Conservation (phyloP, 2,888 invertebrate species). For the Mongoloraphidia duomilia region DNA sequence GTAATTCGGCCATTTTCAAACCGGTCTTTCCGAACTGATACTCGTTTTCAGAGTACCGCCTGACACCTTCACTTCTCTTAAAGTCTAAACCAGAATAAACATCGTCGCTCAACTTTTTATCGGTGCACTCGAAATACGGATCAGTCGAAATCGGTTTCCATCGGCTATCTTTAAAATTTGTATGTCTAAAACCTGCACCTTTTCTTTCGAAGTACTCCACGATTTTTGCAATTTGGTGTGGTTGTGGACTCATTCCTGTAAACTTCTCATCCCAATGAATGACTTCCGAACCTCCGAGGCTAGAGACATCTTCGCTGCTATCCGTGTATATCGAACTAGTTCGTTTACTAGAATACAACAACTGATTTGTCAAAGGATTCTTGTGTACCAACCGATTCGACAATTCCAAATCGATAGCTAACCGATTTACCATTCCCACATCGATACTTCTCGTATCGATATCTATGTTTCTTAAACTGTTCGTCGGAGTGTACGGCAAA, state of each 20-base stretch:
- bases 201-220: constrained; percentile 82
- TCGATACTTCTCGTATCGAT: constrained; percentile 27
- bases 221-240: constrained; percentile 62
- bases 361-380: constrained; percentile 32
- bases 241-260: constrained; percentile 34
- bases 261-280: constrained; percentile 54
- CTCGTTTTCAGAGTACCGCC: constrained; percentile 19
- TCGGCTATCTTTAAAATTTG: constrained; percentile 28
- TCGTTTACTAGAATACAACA: constrained; percentile 43
- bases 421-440: constrained; percentile 34
- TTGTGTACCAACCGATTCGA: constrained; percentile 31
- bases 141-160: constrained; percentile 26
- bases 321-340: constrained; percentile 76
- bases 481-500: constrained; percentile 10
- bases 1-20: constrained; percentile 16
- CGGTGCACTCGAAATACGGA: constrained; percentile 11
- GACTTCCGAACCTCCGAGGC: constrained; percentile 62
- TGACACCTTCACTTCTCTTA: constrained; percentile 13
- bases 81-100: not conserved
- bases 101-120: too few relatives aligned
- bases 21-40: constrained; percentile 22
- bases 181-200: constrained; percentile 41
- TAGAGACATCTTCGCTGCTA: constrained; percentile 74
- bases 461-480: constrained; percentile 25
- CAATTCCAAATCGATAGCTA: constrained; percentile 33